These are phyloP conservation scores for Eledona agricola DNA, from an alignment of 2,888 invertebrate genomes.

Conservation along the genomic window DNA sequence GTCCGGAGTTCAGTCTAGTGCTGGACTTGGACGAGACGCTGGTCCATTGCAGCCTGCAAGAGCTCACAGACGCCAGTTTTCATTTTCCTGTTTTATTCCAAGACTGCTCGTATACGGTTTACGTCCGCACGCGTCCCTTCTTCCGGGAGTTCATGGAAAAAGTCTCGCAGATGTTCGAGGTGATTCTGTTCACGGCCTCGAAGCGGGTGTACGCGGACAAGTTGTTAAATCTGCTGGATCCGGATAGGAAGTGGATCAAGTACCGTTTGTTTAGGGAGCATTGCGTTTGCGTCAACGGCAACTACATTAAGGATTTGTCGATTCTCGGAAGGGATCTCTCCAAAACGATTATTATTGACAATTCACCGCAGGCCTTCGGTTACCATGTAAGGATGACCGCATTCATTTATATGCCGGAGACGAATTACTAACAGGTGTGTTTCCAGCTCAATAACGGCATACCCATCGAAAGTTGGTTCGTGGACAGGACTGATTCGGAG, in stretches of 20 bases:
- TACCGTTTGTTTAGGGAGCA: slow-evolving; percentile 94
- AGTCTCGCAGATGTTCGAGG: slow-evolving; percentile 86
- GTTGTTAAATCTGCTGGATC: slow-evolving; percentile 89
- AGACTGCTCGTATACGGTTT: slow-evolving; percentile 86
- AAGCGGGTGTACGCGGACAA: slow-evolving; percentile 96
- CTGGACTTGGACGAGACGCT: slow-evolving; percentile 87
- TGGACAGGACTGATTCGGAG: slow-evolving; percentile 88
- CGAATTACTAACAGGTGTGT: too few relatives aligned
- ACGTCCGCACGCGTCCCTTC: slow-evolving; percentile 88
- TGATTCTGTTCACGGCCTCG: slow-evolving; percentile 94
- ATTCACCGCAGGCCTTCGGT: slow-evolving; percentile 93
- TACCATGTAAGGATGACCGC: slow-evolving; percentile 77
- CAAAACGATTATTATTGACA: slow-evolving; percentile 87
- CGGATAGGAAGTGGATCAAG: slow-evolving; percentile 87
- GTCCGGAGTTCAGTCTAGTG: slow-evolving; percentile 91
- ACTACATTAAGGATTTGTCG: slow-evolving; percentile 94
- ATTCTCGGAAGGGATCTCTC: slow-evolving; percentile 92
- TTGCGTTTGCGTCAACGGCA: slow-evolving; percentile 93
- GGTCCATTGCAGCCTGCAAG: slow-evolving; percentile 93
- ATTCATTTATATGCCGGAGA: too few relatives aligned
- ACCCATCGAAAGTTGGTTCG: slow-evolving; percentile 97
- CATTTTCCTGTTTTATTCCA: slow-evolving; percentile 93
- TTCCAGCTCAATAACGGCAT: slow-evolving; percentile 92
- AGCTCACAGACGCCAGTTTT: slow-evolving; percentile 90
- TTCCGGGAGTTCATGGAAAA: slow-evolving; percentile 92